A percentile compares a stretch with the other conserved stretches of the same genome.
Conservation (phyloP, 2,888 invertebrate genomes). For the Bombylius discolor region DNA sequence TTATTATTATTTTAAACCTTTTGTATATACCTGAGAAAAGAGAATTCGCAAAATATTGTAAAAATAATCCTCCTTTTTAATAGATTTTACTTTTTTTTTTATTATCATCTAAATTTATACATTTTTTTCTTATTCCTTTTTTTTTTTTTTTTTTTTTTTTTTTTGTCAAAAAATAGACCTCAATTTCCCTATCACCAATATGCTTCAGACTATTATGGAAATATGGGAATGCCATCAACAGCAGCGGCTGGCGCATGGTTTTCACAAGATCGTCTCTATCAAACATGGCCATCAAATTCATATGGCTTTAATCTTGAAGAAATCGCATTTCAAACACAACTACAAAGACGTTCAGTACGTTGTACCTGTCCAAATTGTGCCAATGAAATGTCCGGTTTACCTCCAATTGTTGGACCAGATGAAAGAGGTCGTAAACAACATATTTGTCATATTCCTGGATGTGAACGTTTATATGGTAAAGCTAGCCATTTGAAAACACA, state of each 20-base stretch:
- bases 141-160: background rate
- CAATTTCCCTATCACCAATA: constrained; percentile 36
- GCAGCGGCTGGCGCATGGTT: constrained; percentile 31
- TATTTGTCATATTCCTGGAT: constrained; percentile 76
- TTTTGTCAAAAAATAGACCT: constrained; percentile 19
- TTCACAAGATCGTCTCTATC: constrained; percentile 30
- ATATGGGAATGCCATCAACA: constrained; percentile 29
- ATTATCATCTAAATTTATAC: no score
- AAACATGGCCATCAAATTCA: constrained; percentile 25
- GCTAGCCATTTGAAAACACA: constrained; percentile 90
- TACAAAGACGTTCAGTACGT: constrained; percentile 58
- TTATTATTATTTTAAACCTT: no score
- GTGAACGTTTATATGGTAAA: constrained; percentile 80
- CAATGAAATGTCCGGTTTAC: constrained; percentile 63
- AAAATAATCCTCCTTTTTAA: no score
- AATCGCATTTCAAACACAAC: constrained; percentile 38
- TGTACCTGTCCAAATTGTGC: constrained; percentile 73
- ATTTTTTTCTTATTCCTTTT: background rate
- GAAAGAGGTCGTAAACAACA: constrained; percentile 67
- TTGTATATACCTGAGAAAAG: no score
- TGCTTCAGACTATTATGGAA: constrained; percentile 33
- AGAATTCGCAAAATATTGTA: no score
- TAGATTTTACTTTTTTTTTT: no score
- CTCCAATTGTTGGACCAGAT: constrained; percentile 58
- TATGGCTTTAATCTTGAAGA: constrained; percentile 29